A percentile compares a stretch with the other conserved stretches of the same genome.
Evolutionary conservation across 1,140 invertebrate species (phyloP).

Genomic region (Sarcophaga bullata): DNA sequence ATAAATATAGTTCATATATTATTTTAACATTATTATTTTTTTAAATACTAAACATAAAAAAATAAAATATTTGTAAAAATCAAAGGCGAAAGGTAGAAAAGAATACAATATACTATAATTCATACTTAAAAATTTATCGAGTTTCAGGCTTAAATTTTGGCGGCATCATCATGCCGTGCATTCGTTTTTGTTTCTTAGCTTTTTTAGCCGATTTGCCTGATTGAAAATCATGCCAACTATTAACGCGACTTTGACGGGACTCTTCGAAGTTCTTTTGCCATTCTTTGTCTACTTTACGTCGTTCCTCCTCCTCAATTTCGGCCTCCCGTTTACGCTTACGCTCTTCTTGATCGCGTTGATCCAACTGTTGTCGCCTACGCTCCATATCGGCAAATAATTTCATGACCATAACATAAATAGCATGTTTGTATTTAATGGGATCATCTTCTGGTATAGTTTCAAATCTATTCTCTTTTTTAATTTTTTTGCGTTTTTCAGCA

Average conservation of each 20-base stretch:
- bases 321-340: slow-evolving; percentile 94
- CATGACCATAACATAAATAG: slow-evolving; percentile 97
- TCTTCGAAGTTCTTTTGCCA: slow-evolving; percentile 99
- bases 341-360: slow-evolving; percentile 91
- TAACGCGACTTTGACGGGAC: slow-evolving; percentile 91
- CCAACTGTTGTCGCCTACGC: slow-evolving; percentile 83
- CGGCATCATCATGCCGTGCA: slow-evolving; percentile 79
- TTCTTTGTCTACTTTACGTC: slow-evolving; percentile 87
- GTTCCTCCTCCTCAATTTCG: slow-evolving; percentile 92
- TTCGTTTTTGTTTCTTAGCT: slow-evolving; percentile 79
- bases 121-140: slow-evolving; percentile 73
- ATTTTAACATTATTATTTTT: too few species aligned
- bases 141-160: slow-evolving; percentile 97
- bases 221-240: slow-evolving; percentile 96
- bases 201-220: slow-evolving; percentile 76
- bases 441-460: slow-evolving; percentile 93
- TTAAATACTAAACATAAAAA: too few species aligned
- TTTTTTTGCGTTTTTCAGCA: slow-evolving; percentile 92
- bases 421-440: slow-evolving; percentile 90
- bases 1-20: too few species aligned
- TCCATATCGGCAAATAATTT: slow-evolving; percentile 98
- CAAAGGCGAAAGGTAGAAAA: neutral
- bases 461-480: slow-evolving; percentile 90
- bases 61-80: neutral
- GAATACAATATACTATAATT: neutral